Conservation (phyloP, 2,113 vertebrate species). For the Lagopus muta region DNA sequence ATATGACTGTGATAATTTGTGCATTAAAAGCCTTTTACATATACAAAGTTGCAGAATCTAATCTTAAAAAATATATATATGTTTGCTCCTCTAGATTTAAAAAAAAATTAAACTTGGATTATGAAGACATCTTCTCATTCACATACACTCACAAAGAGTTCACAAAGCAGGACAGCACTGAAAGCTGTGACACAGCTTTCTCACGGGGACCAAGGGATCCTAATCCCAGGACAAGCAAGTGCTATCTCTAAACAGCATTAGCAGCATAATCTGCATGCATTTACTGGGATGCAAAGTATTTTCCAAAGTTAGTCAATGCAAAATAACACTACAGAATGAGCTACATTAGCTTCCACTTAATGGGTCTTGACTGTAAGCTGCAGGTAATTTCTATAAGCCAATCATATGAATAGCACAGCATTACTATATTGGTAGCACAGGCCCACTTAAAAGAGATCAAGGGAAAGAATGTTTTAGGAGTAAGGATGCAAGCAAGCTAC, state of each 20-base stretch:
- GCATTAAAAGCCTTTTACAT: not conserved
- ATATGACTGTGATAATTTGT: not conserved
- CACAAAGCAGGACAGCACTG: not conserved
- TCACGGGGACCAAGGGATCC: conserved; percentile 15
- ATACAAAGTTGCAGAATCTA: not conserved
- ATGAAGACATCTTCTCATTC: not conserved
- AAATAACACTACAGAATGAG: not conserved
- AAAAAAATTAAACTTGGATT: not conserved
- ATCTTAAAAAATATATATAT: not conserved
- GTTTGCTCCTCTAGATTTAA: not conserved
- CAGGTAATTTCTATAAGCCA: not conserved
- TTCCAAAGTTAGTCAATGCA: conserved; percentile 32
- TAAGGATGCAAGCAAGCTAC: not conserved
- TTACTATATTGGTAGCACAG: not conserved
- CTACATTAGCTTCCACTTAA: not conserved
- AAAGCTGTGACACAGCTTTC: conserved; percentile 18
- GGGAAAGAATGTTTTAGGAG: not conserved
- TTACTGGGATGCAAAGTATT: conserved; percentile 17
- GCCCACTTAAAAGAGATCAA: not conserved
- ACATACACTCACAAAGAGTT: not conserved
- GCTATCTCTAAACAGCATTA: conserved; percentile 36
- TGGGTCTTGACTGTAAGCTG: not conserved
- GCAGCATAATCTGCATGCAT: conserved; percentile 12
- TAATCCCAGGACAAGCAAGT: conserved; percentile 21
- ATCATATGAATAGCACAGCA: not conserved